A percentile compares a stretch with the other conserved stretches of the same genome.
Evolutionary conservation across 2,888 invertebrate genomes (phyloP).

Genomic region (Ommatoiulus sabulosus): DNA sequence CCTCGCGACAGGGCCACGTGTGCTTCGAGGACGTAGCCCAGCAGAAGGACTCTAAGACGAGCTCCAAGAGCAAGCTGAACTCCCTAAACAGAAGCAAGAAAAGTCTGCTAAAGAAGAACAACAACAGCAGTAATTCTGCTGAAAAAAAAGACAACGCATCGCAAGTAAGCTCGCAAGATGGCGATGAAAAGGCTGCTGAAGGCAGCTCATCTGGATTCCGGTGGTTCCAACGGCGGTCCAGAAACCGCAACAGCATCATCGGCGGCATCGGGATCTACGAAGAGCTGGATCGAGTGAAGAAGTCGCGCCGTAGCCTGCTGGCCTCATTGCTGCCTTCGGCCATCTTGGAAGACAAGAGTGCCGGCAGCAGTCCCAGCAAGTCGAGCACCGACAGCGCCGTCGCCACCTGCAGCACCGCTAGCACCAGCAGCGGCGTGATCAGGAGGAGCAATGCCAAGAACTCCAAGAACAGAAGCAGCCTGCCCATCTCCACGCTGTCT

Average conservation of each 20-base stretch:
- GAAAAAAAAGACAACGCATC: slow-evolving; percentile 20
- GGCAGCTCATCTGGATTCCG: slow-evolving; percentile 5
- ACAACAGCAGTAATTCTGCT: background rate
- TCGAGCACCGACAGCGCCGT: slow-evolving; percentile 57
- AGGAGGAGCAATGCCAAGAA: slow-evolving; percentile 1
- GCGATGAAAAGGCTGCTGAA: background rate
- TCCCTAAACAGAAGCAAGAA: background rate
- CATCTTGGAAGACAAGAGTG: background rate
- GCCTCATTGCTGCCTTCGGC: slow-evolving; percentile 12
- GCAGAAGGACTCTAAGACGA: background rate
- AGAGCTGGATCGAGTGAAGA: slow-evolving; percentile 57
- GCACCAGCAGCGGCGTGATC: background rate
- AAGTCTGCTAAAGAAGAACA: slow-evolving; percentile 17
- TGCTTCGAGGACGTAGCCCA: background rate
- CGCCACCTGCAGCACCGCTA: background rate
- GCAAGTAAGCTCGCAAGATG: background rate
- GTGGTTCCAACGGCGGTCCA: slow-evolving; percentile 52
- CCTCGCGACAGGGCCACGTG: background rate
- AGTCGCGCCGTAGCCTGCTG: slow-evolving; percentile 48
- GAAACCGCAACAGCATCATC: slow-evolving; percentile 57
- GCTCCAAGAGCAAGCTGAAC: slow-evolving; percentile 21
- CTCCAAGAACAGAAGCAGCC: slow-evolving; percentile 52
- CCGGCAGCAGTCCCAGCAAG: slow-evolving; percentile 54
- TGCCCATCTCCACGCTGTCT: slow-evolving; percentile 65
- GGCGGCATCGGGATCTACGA: slow-evolving; percentile 57